A percentile compares a stretch with the other conserved stretches of the same genome.
These are phyloP conservation scores for Chelonus insularis DNA, from an alignment of 1,140 invertebrate genomes.

Conservation along the genomic window DNA sequence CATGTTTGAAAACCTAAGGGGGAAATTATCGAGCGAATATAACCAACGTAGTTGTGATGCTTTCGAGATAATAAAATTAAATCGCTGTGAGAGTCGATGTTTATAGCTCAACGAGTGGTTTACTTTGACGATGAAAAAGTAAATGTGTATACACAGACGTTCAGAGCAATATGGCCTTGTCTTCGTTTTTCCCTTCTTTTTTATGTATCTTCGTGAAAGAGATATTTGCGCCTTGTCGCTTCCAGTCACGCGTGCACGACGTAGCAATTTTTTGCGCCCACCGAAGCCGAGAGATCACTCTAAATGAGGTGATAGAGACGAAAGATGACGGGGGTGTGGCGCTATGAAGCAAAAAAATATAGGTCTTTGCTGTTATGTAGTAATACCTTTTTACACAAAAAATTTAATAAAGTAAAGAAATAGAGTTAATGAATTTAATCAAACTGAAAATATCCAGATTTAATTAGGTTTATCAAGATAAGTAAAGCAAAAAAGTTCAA, in stretches of 20 bases:
- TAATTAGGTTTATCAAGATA: too few species aligned
- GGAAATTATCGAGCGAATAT: conserved; percentile 11
- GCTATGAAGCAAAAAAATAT: not conserved
- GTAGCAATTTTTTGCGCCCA: conserved; percentile 2
- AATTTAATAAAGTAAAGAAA: too few species aligned
- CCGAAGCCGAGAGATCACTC: conserved; percentile 10
- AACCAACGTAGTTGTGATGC: conserved; percentile 8
- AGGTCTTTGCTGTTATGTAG: too few species aligned
- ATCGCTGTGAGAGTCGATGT: conserved; percentile 12
- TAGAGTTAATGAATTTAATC: too few species aligned
- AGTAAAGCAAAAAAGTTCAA: too few species aligned
- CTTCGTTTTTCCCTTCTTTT: not conserved
- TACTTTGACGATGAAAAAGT: not conserved
- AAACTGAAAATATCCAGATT: too few species aligned
- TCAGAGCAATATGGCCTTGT: conserved; percentile 4
- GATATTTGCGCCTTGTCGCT: conserved; percentile 11
- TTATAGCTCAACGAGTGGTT: conserved; percentile 3
- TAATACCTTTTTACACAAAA: too few species aligned
- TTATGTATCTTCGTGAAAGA: not conserved
- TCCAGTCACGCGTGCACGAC: not conserved
- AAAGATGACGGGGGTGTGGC: conserved; percentile 5
- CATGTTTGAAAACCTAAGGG: conserved; percentile 7
- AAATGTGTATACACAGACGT: not conserved
- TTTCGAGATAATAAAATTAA: conserved; percentile 13
- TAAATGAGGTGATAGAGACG: not conserved